These are phyloP conservation scores for Athene cunicularia DNA, from an alignment of 2,113 vertebrate genomes.

Conservation along the genomic window DNA sequence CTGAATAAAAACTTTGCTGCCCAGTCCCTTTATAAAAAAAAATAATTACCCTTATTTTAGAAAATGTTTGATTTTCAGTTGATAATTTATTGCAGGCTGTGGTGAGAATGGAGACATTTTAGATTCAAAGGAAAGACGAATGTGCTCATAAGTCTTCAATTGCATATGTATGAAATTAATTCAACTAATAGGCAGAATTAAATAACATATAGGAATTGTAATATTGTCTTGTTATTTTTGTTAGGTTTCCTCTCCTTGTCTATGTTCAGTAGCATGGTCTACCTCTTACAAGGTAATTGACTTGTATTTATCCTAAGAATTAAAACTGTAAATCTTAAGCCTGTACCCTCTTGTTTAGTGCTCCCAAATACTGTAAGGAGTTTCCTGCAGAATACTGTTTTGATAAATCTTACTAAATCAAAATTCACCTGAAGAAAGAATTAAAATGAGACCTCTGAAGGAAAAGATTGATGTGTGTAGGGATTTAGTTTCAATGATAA, in stretches of 20 bases:
- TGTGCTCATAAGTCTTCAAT: neutral
- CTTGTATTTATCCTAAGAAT: neutral
- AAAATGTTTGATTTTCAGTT: neutral
- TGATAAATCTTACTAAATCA: neutral
- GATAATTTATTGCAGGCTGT: neutral
- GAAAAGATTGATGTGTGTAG: neutral
- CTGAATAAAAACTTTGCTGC: neutral
- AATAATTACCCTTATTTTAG: neutral
- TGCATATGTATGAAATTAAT: neutral
- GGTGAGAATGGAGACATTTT: neutral
- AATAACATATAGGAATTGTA: neutral
- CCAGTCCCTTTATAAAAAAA: neutral
- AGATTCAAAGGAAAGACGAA: neutral
- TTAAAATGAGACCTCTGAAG: neutral
- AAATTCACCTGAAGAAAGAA: neutral
- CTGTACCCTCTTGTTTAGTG: neutral
- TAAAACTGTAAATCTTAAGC: neutral
- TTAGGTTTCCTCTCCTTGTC: neutral
- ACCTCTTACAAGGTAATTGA: neutral
- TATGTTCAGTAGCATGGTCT: neutral
- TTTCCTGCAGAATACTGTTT: neutral
- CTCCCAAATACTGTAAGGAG: neutral
- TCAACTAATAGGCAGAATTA: neutral
- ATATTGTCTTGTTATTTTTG: neutral
- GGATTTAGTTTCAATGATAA: neutral